Percentiles rank a stretch among this genome's conserved stretches.
These are phyloP conservation scores for Periophthalmus modestus DNA, from an alignment of 2,113 vertebrate species.

Conservation along the genomic window DNA sequence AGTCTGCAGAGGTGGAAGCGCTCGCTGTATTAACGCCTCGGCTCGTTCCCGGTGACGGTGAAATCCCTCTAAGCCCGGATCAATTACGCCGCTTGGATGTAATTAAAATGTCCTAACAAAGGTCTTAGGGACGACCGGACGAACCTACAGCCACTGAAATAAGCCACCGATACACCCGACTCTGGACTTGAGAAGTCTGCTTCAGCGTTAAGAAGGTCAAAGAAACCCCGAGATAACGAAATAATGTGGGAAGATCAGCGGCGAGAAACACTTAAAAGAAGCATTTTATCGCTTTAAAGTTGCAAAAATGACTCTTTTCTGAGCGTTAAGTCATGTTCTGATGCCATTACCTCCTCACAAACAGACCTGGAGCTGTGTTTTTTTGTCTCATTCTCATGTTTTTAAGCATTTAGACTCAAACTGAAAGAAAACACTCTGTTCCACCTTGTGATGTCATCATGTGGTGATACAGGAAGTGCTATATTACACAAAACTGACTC, in stretches of 20 bases:
- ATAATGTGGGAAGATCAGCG: conserved; percentile 11
- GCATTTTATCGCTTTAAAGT: conserved; percentile 5
- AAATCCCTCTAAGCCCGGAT: conserved; percentile 78
- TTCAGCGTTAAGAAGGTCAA: conserved; percentile 28
- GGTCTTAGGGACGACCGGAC: conserved; percentile 69
- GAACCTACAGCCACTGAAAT: conserved; percentile 52
- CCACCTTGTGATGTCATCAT: no score
- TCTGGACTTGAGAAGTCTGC: no score
- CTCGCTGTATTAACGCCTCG: conserved; percentile 70
- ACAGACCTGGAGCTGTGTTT: no score
- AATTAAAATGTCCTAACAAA: conserved; percentile 80
- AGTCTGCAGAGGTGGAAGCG: conserved; percentile 55
- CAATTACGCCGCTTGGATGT: conserved; percentile 77
- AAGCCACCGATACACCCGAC: conserved; percentile 52
- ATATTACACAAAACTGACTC: no score
- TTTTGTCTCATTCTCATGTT: no score
- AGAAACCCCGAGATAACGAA: conserved; percentile 18
- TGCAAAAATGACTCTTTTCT: no score
- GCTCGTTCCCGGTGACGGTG: conserved; percentile 70
- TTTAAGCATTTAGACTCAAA: no score
- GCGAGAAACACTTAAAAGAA: conserved; percentile 9
- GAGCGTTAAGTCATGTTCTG: no score
- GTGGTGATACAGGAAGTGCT: no score
- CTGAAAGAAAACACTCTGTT: no score
- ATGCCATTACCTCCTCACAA: no score